These are phyloP conservation scores for Endomychus coccineus DNA, from an alignment of 2,888 invertebrate species.

Conservation along the genomic window DNA sequence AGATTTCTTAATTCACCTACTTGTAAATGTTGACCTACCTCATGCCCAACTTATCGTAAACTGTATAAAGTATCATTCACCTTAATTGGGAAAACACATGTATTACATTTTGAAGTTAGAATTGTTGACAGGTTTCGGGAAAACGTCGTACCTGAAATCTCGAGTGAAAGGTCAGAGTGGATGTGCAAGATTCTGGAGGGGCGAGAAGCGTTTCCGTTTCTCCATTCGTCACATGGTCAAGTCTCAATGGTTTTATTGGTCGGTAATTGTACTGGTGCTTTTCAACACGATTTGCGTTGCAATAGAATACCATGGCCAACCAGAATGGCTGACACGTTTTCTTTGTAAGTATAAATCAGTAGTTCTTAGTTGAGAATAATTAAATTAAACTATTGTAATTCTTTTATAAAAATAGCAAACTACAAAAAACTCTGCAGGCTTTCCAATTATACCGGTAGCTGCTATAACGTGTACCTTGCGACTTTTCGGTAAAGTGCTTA, in stretches of 20 bases:
- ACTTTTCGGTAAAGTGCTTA: too few relatives aligned
- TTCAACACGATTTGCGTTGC: constrained; percentile 98
- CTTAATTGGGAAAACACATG: too few relatives aligned
- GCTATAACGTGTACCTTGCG: too few relatives aligned
- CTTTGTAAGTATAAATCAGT: constrained; percentile 93
- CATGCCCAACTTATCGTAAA: too few relatives aligned
- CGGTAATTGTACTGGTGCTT: constrained; percentile 97
- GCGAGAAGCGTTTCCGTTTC: constrained; percentile 89
- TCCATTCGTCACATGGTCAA: constrained; percentile 93
- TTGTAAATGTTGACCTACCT: too few relatives aligned
- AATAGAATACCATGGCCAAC: constrained; percentile 96
- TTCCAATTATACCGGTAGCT: too few relatives aligned
- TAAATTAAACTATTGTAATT: too few relatives aligned
- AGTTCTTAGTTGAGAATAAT: too few relatives aligned
- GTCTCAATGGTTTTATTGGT: constrained; percentile 99
- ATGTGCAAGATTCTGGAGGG: constrained; percentile 89
- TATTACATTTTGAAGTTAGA: constrained; percentile 28
- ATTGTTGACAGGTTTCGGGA: constrained; percentile 55
- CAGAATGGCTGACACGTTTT: constrained; percentile 88
- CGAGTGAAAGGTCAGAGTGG: constrained; percentile 84
- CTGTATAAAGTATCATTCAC: too few relatives aligned
- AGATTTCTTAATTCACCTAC: too few relatives aligned
- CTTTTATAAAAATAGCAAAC: too few relatives aligned
- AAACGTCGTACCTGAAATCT: constrained; percentile 83
- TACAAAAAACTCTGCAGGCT: too few relatives aligned